Evolutionary conservation across 1,140 invertebrate genomes (phyloP).

Genomic region (Ceratosolen solmsi): DNA sequence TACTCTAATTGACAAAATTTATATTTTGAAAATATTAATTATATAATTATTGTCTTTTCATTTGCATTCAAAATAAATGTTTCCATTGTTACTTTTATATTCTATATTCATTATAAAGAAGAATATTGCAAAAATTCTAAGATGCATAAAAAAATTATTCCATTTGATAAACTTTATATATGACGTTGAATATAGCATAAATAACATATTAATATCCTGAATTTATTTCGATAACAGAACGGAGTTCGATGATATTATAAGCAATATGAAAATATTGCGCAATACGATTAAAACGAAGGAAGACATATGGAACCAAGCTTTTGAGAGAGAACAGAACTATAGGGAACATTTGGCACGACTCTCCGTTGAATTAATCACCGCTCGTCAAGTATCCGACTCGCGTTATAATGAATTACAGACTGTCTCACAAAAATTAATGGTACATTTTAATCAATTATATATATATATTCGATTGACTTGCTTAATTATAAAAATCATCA

Average conservation of each 20-base stretch:
- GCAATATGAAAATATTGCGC: conserved; percentile 63
- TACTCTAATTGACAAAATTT: no score
- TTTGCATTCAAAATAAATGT: no score
- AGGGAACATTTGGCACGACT: conserved; percentile 63
- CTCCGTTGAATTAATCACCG: conserved; percentile 61
- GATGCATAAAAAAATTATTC: no score
- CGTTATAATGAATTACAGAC: conserved; percentile 60
- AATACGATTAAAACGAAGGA: conserved; percentile 62
- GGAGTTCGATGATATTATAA: conserved; percentile 63
- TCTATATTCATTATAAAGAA: no score
- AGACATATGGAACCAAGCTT: conserved; percentile 60
- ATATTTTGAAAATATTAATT: no score
- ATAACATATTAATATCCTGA: background rate
- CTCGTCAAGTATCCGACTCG: conserved; percentile 62
- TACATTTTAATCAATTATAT: conserved; percentile 41
- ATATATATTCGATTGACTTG: no score
- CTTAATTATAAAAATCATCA: no score
- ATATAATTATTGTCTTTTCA: no score
- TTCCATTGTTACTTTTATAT: no score
- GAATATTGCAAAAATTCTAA: no score
- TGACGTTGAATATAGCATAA: no score
- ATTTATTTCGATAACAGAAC: conserved; percentile 55
- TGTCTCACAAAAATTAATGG: conserved; percentile 56
- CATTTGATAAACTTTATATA: no score
- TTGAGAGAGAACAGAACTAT: conserved; percentile 64